A percentile compares a stretch with the other conserved stretches of the same genome.
Conservation (phyloP, 2,113 vertebrate species). For the Panthera leo region DNA sequence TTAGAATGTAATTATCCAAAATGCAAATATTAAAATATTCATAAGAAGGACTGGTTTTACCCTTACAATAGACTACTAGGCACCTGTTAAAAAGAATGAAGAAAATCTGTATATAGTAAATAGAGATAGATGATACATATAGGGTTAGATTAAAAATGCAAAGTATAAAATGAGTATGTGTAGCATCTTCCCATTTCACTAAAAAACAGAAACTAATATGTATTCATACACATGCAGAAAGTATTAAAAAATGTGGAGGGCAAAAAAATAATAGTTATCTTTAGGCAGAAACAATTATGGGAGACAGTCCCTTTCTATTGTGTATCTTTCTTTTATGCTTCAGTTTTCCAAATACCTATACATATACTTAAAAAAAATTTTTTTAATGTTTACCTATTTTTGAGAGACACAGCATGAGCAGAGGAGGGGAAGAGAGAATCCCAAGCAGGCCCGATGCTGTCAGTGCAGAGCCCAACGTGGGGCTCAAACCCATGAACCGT, state of each 20-base stretch:
- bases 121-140: background rate
- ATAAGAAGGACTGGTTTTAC: background rate
- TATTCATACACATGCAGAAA: background rate
- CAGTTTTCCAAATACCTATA: conserved; percentile 1
- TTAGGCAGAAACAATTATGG: background rate
- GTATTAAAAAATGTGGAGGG: background rate
- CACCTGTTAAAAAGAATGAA: conserved; percentile 1
- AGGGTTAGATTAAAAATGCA: background rate
- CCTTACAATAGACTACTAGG: background rate
- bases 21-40: conserved; percentile 33
- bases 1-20: conserved; percentile 40
- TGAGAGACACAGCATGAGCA: no score
- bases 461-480: no score
- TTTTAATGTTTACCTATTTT: no score
- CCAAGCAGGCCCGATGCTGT: no score
- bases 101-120: background rate
- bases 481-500: no score
- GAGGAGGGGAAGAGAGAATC: no score
- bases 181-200: conserved; percentile 8
- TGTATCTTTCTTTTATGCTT: conserved; percentile 8
- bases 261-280: background rate
- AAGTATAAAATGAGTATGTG: background rate
- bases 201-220: background rate
- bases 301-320: background rate
- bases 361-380: background rate